phyloP scores from a whole-genome alignment of 2,888 invertebrate genomes.

The Drosophila stalkeri region DNA sequence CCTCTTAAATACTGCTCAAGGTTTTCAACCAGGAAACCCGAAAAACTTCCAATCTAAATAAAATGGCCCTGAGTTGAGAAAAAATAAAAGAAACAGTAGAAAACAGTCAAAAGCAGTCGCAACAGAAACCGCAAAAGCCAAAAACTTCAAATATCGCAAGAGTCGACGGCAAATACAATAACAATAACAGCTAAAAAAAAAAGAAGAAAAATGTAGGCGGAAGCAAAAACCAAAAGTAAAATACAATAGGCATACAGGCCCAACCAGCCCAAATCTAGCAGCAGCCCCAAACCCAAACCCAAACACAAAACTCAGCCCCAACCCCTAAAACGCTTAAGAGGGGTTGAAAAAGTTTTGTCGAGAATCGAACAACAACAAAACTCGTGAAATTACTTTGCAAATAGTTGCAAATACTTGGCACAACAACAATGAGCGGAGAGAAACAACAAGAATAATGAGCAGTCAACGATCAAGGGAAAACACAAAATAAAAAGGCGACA shows the following conservation, averaged over 20 bases:
- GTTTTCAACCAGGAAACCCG: not conserved
- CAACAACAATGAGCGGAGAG: slow-evolving; percentile 20
- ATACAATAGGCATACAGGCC: slow-evolving; percentile 16
- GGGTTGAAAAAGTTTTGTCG: slow-evolving; percentile 39
- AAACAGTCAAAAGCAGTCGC: not conserved
- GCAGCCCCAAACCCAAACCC: not conserved
- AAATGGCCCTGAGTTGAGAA: slow-evolving; percentile 10
- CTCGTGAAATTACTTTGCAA: slow-evolving; percentile 71
- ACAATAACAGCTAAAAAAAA: slow-evolving; percentile 36
- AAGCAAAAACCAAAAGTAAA: slow-evolving; percentile 41
- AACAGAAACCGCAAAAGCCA: slow-evolving; percentile 53
- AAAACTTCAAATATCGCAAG: slow-evolving; percentile 65
- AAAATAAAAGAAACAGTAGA: not conserved
- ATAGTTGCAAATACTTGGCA: slow-evolving; percentile 62
- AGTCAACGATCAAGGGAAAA: slow-evolving; percentile 48
- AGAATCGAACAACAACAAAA: slow-evolving; percentile 70
- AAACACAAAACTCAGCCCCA: not conserved
- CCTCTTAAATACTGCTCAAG: slow-evolving; percentile 6
- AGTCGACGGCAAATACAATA: slow-evolving; percentile 59
- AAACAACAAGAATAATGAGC: slow-evolving; percentile 64
- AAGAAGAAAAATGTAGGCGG: slow-evolving; percentile 24
- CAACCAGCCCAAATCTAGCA: not conserved
- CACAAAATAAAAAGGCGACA: slow-evolving; percentile 42
- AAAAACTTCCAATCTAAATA: slow-evolving; percentile 29
- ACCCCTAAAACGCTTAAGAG: slow-evolving; percentile 11